Evolutionary conservation across 37 sponge, comb jelly and placozoan species (phyloP).

Genomic region (Amphimedon queenslandica): DNA sequence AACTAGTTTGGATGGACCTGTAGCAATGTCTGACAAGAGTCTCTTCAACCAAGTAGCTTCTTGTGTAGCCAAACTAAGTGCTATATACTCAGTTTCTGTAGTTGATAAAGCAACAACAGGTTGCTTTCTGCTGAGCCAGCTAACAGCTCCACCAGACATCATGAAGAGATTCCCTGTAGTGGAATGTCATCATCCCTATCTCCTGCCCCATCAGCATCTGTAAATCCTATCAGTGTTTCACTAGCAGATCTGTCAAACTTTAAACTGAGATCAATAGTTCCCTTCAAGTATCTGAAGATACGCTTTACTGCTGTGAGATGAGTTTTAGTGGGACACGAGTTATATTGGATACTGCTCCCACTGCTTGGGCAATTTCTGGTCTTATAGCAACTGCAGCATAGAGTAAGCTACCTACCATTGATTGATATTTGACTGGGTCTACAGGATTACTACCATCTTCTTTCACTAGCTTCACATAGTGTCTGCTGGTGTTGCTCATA

Average conservation of each 20-base stretch:
- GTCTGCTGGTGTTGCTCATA: slow-evolving; percentile 37
- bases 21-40: slow-evolving; percentile 10
- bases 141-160: slow-evolving; percentile 37
- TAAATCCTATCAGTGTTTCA: slow-evolving; percentile 24
- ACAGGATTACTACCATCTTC: slow-evolving; percentile 58
- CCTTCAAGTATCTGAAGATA: slow-evolving; percentile 10
- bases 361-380: slow-evolving; percentile 11
- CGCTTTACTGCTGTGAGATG: slow-evolving; percentile 18
- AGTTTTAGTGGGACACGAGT: slow-evolving; percentile 22
- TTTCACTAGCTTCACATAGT: slow-evolving; percentile 22
- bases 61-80: slow-evolving; percentile 19
- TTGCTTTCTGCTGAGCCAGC: slow-evolving; percentile 34
- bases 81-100: slow-evolving; percentile 12
- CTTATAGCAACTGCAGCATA: slow-evolving; percentile 13
- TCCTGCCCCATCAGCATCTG: slow-evolving; percentile 60
- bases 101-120: slow-evolving; percentile 15
- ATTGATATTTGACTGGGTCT: slow-evolving; percentile 37
- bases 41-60: slow-evolving; percentile 16
- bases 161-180: slow-evolving; percentile 55
- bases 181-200: slow-evolving; percentile 43
- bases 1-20: not conserved
- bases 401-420: slow-evolving; percentile 49
- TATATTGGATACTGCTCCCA: slow-evolving; percentile 21
- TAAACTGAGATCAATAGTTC: slow-evolving; percentile 9
- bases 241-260: slow-evolving; percentile 21